A percentile compares a stretch with the other conserved stretches of the same genome.
Evolutionary conservation across 2,797 vertebrate genomes (phyloP).

Genomic region (Harpagifer antarcticus): DNA sequence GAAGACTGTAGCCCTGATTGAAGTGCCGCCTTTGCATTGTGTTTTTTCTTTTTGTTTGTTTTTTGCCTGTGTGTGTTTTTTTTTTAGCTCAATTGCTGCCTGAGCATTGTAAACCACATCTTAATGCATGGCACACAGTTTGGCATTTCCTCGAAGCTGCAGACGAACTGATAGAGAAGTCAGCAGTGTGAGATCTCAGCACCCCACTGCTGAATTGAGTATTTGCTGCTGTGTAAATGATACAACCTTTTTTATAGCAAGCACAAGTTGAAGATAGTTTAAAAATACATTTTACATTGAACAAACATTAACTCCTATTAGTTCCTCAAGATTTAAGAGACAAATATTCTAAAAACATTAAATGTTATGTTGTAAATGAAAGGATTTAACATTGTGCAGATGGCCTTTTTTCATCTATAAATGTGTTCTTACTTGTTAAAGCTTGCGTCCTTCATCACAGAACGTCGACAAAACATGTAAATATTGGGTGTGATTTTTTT

Average conservation of each 20-base stretch:
- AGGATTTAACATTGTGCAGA: neutral
- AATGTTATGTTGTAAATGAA: neutral
- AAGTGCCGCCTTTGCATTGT: slow-evolving; percentile 72
- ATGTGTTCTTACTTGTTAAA: neutral
- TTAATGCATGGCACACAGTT: slow-evolving; percentile 68
- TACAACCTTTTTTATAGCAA: neutral
- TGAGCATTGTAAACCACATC: slow-evolving; percentile 51
- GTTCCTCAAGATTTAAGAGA: neutral
- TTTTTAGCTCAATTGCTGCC: slow-evolving; percentile 73
- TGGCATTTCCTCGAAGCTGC: slow-evolving; percentile 67
- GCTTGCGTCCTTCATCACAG: neutral
- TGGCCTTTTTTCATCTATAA: neutral
- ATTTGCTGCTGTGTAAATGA: slow-evolving; percentile 5
- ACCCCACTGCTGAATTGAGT: slow-evolving; percentile 15
- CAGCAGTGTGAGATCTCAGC: slow-evolving; percentile 18
- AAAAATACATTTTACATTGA: neutral
- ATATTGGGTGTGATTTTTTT: neutral
- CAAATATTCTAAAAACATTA: neutral
- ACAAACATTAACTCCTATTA: neutral
- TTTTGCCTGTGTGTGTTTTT: slow-evolving; percentile 36
- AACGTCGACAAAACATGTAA: fast-evolving
- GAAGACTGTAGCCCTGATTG: slow-evolving; percentile 65
- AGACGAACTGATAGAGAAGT: slow-evolving; percentile 41
- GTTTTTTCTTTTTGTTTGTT: slow-evolving; percentile 34
- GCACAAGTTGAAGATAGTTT: neutral